Evolutionary conservation across 2,113 vertebrate genomes (phyloP).

Genomic region (Seriola dumerili): DNA sequence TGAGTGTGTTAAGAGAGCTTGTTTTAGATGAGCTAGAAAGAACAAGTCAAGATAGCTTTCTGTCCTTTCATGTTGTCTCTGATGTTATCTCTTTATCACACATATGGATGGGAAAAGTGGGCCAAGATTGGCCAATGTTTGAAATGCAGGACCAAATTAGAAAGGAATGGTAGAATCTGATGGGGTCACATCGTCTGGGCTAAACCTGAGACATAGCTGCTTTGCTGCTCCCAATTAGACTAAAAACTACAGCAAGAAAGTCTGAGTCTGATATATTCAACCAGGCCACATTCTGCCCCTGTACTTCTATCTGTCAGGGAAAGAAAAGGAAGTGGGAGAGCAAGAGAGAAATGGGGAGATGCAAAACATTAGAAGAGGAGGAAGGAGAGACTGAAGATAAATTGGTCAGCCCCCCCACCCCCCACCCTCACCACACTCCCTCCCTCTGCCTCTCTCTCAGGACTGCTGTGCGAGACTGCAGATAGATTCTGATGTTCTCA

Average conservation of each 20-base stretch:
- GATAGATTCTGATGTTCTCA: slow-evolving; percentile 83
- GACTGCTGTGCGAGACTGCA: slow-evolving; percentile 75
- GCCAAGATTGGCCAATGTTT: slow-evolving; percentile 58
- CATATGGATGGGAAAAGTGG: slow-evolving; percentile 62
- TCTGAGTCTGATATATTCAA: slow-evolving; percentile 69
- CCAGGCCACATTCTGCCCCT: slow-evolving; percentile 64
- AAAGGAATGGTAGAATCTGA: slow-evolving; percentile 62
- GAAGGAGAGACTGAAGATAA: slow-evolving; percentile 74
- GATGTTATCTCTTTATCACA: slow-evolving; percentile 28
- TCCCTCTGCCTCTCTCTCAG: slow-evolving; percentile 60
- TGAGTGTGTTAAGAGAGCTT: not conserved
- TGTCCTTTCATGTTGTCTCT: slow-evolving; percentile 24
- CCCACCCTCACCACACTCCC: not conserved
- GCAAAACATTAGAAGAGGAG: slow-evolving; percentile 71
- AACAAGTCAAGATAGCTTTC: not conserved
- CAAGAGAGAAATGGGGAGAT: slow-evolving; percentile 55
- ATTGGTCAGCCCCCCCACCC: slow-evolving; percentile 69
- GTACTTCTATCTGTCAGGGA: slow-evolving; percentile 62
- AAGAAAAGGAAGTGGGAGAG: slow-evolving; percentile 50
- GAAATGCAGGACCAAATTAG: slow-evolving; percentile 65
- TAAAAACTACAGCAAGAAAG: slow-evolving; percentile 60
- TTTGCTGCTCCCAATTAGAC: slow-evolving; percentile 74
- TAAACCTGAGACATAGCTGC: slow-evolving; percentile 52
- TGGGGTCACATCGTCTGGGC: slow-evolving; percentile 73
- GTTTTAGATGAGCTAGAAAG: not conserved